These are phyloP conservation scores for Spheniscus humboldti DNA, from an alignment of 2,797 vertebrate species.

Conservation along the genomic window DNA sequence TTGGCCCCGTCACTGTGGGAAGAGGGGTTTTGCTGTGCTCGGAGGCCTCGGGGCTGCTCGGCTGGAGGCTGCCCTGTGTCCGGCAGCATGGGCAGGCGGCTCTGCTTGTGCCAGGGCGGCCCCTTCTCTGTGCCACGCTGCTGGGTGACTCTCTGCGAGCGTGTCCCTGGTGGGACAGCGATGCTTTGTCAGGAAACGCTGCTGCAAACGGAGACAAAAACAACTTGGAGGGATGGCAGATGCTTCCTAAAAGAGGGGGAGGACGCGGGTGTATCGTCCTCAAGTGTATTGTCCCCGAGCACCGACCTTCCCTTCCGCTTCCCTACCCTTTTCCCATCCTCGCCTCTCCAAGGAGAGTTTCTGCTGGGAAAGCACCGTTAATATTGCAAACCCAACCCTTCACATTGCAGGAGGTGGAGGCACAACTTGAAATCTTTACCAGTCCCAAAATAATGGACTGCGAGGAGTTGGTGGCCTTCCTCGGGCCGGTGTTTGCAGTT, in stretches of 20 bases:
- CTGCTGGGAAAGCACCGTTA: not conserved
- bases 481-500: fast-evolving
- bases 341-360: not conserved
- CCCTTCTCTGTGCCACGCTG: fast-evolving
- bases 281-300: not conserved
- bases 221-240: not conserved
- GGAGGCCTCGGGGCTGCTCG: not conserved
- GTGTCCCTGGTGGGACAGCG: not conserved
- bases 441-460: not conserved
- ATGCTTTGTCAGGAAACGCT: not conserved
- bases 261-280: fast-evolving
- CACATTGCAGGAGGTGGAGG: not conserved
- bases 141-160: not conserved
- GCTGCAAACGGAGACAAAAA: not conserved
- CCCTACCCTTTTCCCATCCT: not conserved
- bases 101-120: not conserved
- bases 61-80: not conserved
- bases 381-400: not conserved
- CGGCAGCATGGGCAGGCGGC: fast-evolving
- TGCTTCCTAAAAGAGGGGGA: not conserved
- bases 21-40: not conserved
- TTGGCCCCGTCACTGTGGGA: fast-evolving
- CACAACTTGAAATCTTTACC: not conserved
- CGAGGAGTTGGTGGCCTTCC: not conserved
- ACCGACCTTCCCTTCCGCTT: not conserved